Conservation (phyloP, 1,140 invertebrate genomes). For the Drosophila ercepeae region DNA sequence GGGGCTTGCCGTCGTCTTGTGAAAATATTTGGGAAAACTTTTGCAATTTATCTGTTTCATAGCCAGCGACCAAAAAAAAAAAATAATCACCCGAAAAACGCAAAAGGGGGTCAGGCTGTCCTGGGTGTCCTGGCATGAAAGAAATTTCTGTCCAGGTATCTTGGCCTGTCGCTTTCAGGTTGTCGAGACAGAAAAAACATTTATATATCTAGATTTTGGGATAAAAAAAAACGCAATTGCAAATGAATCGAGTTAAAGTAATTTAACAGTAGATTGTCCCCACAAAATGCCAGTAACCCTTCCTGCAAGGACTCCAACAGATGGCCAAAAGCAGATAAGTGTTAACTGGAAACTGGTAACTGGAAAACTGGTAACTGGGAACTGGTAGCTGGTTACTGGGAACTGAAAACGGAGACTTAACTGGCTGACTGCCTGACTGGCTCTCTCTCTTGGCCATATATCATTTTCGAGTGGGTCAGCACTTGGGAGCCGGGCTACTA, state of each 20-base stretch:
- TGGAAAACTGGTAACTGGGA: neutral
- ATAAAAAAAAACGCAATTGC: conserved; percentile 56
- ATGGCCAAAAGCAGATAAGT: conserved; percentile 59
- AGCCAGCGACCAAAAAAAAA: conserved; percentile 60
- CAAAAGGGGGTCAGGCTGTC: conserved; percentile 2
- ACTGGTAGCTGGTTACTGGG: neutral
- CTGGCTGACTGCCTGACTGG: neutral
- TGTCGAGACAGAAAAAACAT: neutral
- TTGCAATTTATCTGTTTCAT: conserved; percentile 82
- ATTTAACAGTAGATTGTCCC: conserved; percentile 71
- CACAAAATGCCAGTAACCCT: neutral
- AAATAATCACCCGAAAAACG: neutral
- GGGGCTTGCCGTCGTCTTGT: conserved; percentile 63
- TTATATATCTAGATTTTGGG: conserved; percentile 18
- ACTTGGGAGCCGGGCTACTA: conserved; percentile 33
- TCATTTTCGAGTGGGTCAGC: conserved; percentile 44
- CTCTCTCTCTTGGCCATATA: conserved; percentile 11
- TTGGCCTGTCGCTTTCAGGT: conserved; percentile 67
- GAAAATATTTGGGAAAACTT: conserved; percentile 82
- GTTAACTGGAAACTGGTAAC: conserved; percentile 7
- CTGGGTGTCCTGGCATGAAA: neutral
- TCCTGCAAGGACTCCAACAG: conserved; percentile 28
- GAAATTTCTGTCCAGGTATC: conserved; percentile 58
- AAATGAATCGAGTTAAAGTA: conserved; percentile 78
- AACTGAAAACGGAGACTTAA: too few relatives aligned